Evolutionary conservation across 30 jellyfish, hydroid and myxozoan species (phyloP), one percentile per base, ranked within the genome.

Genomic region (Cassiopea xamachana): DNA sequence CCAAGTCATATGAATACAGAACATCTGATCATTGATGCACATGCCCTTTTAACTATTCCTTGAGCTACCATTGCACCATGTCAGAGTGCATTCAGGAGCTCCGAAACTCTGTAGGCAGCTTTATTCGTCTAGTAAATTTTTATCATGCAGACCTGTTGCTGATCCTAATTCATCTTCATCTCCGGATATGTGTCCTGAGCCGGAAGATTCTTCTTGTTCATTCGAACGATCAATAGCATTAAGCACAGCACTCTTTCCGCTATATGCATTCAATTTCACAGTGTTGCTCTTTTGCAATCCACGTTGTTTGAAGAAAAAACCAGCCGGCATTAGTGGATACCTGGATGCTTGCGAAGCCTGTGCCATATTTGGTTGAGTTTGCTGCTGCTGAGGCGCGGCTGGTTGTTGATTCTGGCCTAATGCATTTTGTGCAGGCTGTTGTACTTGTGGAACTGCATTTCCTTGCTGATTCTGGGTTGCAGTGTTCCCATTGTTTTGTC

Each of bases 301-400:
- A 18, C 50, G 75, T 14, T 77, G 86, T 47, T 88, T 88, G 17
- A 82, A 68, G 82, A 78, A 88, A 73, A 88, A 88, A 12, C 95
- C 95, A 43, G 73, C 17, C 1, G 95, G 95, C 90, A 78, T 88
- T 15, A 69, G 75, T 7, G 95, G 95, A 79, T 88, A 88, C 58
- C 58, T 79, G 3, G 90, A 14, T 1, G 72, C 80, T 46, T 60
- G 93, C 18, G 80, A 48, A 1, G 48, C 75, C 15, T 78, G 75
- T 1, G 76, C 76, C 7, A 58, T 43, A 55, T 14, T 71, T 71
- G 80, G 71, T 50, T 46, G 87, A 48, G 10, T 47, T 27, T 49
- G 76, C 48, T 78, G 87, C 55, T 48, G 87, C 74, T 14, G 49
- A 15, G 76, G 14, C n/a, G 76, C 74, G 49, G 45, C 45, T 78